Percentiles rank a stretch among this genome's conserved stretches.
Conservation (phyloP, 2,797 vertebrate species). For the Hyperoplus immaculatus region DNA sequence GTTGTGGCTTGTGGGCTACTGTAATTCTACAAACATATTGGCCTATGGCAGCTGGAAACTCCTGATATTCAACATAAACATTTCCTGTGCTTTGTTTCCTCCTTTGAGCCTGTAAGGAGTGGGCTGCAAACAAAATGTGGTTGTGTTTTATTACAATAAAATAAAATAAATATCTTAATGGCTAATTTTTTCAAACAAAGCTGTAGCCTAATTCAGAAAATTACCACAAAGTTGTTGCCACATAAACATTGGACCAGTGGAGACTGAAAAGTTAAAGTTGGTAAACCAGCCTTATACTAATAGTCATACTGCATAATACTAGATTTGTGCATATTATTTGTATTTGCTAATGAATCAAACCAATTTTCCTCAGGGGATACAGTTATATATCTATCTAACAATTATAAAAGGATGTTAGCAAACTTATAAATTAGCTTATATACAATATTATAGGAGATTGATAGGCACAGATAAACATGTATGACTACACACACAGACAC, state of each 20-base stretch:
- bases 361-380: no score
- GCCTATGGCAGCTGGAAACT: conserved; percentile 2
- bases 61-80: neutral
- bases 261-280: no score
- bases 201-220: neutral
- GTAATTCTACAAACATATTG: neutral
- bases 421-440: neutral
- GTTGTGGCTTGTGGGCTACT: neutral
- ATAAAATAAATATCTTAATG: neutral
- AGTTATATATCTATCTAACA: neutral
- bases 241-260: neutral
- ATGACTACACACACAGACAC: neutral
- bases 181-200: neutral
- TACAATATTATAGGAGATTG: neutral
- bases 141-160: no score
- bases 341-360: no score
- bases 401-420: neutral
- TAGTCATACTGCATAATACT: no score
- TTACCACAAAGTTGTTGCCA: neutral
- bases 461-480: neutral
- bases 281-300: neutral
- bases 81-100: neutral
- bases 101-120: no score
- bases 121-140: no score
- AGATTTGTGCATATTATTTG: no score